phyloP scores from a whole-genome alignment of 2,797 vertebrate species.

The Gouania willdenowi region DNA sequence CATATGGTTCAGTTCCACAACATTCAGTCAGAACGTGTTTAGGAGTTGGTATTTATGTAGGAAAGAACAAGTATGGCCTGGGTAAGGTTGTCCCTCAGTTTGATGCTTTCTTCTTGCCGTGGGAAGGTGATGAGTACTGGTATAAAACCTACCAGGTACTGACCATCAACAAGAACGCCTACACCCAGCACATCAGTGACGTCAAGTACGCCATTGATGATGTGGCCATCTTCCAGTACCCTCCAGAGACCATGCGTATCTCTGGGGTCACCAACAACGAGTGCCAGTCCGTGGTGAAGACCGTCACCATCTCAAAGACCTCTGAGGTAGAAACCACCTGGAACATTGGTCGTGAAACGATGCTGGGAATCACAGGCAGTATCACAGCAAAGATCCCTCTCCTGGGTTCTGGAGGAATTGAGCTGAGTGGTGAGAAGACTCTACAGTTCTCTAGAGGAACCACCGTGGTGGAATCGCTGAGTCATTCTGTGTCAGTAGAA shows the following conservation, averaged over 20 bases:
- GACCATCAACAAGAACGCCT: slow-evolving; percentile 67
- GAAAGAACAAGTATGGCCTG: slow-evolving; percentile 77
- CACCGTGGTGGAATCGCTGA: slow-evolving; percentile 59
- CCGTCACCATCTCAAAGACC: slow-evolving; percentile 70
- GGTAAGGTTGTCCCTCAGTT: slow-evolving; percentile 73
- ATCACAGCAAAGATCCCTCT: slow-evolving; percentile 73
- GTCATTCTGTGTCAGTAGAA: slow-evolving; percentile 69
- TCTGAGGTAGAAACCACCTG: slow-evolving; percentile 69
- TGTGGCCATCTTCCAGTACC: slow-evolving; percentile 67
- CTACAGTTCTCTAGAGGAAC: slow-evolving; percentile 69
- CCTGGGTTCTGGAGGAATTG: slow-evolving; percentile 60
- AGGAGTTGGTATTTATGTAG: slow-evolving; percentile 61
- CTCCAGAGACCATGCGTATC: slow-evolving; percentile 72
- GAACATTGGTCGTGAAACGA: slow-evolving; percentile 73
- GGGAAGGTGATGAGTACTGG: slow-evolving; percentile 76
- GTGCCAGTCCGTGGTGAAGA: slow-evolving; percentile 63
- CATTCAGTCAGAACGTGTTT: slow-evolving; percentile 62
- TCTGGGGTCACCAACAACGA: slow-evolving; percentile 73
- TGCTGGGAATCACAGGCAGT: slow-evolving; percentile 66
- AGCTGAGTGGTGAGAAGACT: slow-evolving; percentile 63
- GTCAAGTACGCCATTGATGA: slow-evolving; percentile 69
- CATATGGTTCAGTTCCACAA: slow-evolving; percentile 65
- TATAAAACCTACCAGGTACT: slow-evolving; percentile 75
- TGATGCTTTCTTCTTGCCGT: slow-evolving; percentile 75
- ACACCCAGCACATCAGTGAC: slow-evolving; percentile 65